Conservation (phyloP, 2,888 invertebrate species). For the Ophion obscuratus region DNA sequence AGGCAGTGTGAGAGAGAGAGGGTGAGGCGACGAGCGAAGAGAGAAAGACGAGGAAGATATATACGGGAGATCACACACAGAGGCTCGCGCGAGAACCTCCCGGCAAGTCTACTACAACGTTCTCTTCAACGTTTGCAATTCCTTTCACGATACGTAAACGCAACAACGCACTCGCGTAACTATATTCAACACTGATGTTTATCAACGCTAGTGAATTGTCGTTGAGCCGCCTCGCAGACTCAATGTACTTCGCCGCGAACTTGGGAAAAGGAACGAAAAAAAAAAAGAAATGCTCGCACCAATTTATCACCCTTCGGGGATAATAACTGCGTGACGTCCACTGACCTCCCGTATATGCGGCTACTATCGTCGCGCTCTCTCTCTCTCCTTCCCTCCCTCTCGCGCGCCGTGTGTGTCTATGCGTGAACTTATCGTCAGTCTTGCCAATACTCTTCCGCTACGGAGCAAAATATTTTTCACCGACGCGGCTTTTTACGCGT, state of each 20-base stretch:
- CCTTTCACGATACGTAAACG: constrained; percentile 16
- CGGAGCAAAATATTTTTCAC: constrained; percentile 36
- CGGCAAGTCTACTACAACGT: constrained; percentile 64
- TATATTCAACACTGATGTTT: constrained; percentile 67
- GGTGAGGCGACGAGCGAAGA: constrained; percentile 19
- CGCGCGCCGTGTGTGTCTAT: background rate
- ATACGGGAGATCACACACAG: constrained; percentile 53
- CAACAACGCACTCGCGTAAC: constrained; percentile 39
- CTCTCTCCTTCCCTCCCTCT: background rate
- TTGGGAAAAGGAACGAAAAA: constrained; percentile 16
- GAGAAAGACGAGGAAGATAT: constrained; percentile 56
- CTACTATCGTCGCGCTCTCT: background rate
- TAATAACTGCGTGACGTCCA: constrained; percentile 82
- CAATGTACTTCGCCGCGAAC: constrained; percentile 65
- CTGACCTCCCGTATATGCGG: constrained; percentile 77
- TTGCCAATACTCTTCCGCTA: constrained; percentile 35
- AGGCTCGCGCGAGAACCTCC: constrained; percentile 61
- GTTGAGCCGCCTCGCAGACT: background rate
- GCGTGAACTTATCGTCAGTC: constrained; percentile 27
- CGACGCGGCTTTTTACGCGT: constrained; percentile 1
- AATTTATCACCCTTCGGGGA: constrained; percentile 74
- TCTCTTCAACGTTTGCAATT: constrained; percentile 49
- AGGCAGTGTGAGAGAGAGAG: constrained; percentile 31
- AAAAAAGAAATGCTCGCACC: constrained; percentile 68
- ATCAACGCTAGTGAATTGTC: constrained; percentile 28